phyloP scores from a whole-genome alignment of 2,113 vertebrate genomes.

The Pterocles burchelli region DNA sequence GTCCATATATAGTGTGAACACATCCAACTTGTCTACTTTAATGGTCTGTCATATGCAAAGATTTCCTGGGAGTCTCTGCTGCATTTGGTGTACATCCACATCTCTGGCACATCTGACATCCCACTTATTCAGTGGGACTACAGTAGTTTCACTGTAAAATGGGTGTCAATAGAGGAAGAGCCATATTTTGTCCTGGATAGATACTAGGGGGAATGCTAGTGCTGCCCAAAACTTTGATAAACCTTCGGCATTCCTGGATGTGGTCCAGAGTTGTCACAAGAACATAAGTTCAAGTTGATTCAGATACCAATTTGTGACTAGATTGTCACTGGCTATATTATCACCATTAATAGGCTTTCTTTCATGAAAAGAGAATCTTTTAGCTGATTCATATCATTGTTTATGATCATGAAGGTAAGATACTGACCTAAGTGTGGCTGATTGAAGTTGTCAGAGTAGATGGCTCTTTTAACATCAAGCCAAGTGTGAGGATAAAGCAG shows the following conservation, averaged over 20 bases:
- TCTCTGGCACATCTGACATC: background rate
- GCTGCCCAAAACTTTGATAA: background rate
- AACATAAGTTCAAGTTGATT: background rate
- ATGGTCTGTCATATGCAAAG: background rate
- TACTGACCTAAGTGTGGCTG: background rate
- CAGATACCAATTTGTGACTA: background rate
- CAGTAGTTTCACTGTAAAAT: background rate
- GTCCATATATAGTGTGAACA: background rate
- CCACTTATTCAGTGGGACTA: background rate
- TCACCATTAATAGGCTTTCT: background rate
- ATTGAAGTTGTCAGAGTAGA: background rate
- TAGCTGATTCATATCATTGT: slow-evolving; percentile 22
- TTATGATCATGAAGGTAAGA: background rate
- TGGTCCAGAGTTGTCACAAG: background rate
- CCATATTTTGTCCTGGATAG: background rate
- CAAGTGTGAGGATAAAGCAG: background rate
- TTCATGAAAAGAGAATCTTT: slow-evolving; percentile 11
- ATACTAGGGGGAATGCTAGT: background rate
- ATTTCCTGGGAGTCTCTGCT: background rate
- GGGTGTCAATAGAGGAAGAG: background rate
- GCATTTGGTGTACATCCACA: background rate
- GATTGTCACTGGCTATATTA: background rate
- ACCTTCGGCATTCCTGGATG: background rate
- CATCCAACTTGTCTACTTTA: background rate
- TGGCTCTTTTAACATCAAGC: background rate